Conservation (phyloP, 2,888 invertebrate species). For the Rhimphoctona megacephalus region DNA sequence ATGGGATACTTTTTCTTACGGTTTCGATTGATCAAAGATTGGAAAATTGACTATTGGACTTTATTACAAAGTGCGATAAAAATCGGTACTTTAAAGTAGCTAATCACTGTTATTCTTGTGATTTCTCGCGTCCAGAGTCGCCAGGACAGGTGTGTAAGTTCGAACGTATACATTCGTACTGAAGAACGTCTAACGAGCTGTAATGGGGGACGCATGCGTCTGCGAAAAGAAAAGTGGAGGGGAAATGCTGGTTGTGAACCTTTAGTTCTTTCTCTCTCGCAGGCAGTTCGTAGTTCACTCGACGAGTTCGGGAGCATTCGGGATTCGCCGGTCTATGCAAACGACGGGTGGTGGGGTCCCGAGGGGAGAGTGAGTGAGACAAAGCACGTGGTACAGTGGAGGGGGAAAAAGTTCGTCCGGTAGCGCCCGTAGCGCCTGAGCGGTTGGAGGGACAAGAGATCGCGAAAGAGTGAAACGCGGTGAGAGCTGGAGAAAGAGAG, state of each 20-base stretch:
- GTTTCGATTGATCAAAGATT: neutral
- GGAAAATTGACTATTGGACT: neutral
- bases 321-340: slow-evolving; percentile 40
- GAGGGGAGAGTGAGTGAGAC: neutral
- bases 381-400: slow-evolving; percentile 3
- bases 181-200: slow-evolving; percentile 50
- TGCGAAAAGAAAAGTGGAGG: slow-evolving; percentile 12
- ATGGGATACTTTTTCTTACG: neutral
- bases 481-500: slow-evolving; percentile 49
- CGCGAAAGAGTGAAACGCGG: slow-evolving; percentile 39
- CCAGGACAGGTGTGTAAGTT: slow-evolving; percentile 36
- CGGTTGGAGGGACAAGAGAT: slow-evolving; percentile 24
- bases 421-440: neutral
- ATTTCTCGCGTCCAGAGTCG: slow-evolving; percentile 19
- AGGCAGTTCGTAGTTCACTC: neutral
- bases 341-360: neutral
- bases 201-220: slow-evolving; percentile 64
- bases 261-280: slow-evolving; percentile 2
- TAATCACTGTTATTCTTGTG: slow-evolving; percentile 11
- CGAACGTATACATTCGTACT: slow-evolving; percentile 14
- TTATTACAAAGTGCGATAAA: neutral
- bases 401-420: slow-evolving; percentile 36
- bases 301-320: slow-evolving; percentile 46
- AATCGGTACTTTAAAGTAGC: neutral
- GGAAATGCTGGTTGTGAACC: slow-evolving; percentile 10